Base-by-base conservation (phyloP, 2,113 vertebrate genomes). In the Lamprotornis superbus region DNA sequence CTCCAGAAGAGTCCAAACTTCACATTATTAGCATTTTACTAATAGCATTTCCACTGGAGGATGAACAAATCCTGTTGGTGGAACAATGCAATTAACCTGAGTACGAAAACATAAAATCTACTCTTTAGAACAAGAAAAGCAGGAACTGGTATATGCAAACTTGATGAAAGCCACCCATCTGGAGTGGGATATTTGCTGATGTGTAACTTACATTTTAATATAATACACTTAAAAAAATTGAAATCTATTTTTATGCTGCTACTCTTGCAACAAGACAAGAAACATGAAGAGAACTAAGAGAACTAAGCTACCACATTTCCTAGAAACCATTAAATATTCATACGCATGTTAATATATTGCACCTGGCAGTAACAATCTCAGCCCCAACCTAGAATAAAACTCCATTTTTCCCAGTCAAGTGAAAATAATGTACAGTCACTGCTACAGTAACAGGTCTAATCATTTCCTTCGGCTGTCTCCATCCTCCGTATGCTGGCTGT, bases 401-500 rank as follows among this genome's bases (percentile, higher is more conserved):
- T 94, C 61, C 35, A 46, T 79, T 95, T 91, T 78, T 83, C 60
- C 89, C 83, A 94, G 90, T 86, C 88, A 81, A 59, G 47, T 74
- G 83, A 95, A 94, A 93, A 94, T 71, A 90, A 96, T 15, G 73
- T 33, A n/a, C 40, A 97, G 59, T 70, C 64, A 61, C 10, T 35
- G 77, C 82, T 88, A 74, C 1, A 5, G 81, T 64, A 86, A 93
- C 35, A 84, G 87, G 91, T 80, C 93, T 83, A 71, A 97, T 89
- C 3, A 71, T 84, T 85, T 96, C 96, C 94, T 94, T 64, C 84
- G 94, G 92, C 90, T 87, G 93, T 75, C 89, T 69, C 89, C 77
- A 67, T 84, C 91, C 94, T 94, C 97, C 87, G 5, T 97, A 95
- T 73, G 91, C 12, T 9, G 35, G 85, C 84, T 95, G 94, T 97